Evolutionary conservation across 2,888 invertebrate species (phyloP).

Genomic region (Ametastegia equiseti): DNA sequence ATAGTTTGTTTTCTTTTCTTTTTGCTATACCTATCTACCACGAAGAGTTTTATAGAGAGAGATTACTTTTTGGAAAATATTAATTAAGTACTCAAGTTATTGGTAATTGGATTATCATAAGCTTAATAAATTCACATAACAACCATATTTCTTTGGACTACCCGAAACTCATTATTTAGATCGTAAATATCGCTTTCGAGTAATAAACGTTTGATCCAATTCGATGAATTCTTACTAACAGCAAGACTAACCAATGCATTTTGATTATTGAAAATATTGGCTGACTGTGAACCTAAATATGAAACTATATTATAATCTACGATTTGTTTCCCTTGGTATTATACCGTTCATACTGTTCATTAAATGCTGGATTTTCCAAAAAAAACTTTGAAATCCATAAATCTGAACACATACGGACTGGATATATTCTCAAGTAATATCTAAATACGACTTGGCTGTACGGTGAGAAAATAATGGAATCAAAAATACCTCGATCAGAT

Average conservation of each 20-base stretch:
- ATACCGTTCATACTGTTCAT: background rate
- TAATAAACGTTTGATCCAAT: background rate
- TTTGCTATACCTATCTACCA: background rate
- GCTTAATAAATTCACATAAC: background rate
- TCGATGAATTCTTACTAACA: background rate
- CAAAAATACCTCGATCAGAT: background rate
- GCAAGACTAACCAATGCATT: background rate
- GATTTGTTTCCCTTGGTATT: background rate
- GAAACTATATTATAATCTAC: background rate
- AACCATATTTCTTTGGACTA: background rate
- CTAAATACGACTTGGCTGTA: background rate
- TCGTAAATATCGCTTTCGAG: background rate
- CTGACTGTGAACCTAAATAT: background rate
- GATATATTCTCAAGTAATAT: background rate
- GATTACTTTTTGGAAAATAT: constrained; percentile 30
- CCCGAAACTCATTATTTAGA: background rate
- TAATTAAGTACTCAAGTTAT: constrained; percentile 35
- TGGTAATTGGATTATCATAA: background rate
- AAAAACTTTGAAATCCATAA: background rate
- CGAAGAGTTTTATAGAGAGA: background rate
- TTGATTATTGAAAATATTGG: background rate
- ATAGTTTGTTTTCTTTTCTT: background rate
- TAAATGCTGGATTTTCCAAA: constrained; percentile 17
- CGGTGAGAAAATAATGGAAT: background rate
- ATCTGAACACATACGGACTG: background rate